Evolutionary conservation across 2,888 invertebrate species (phyloP).

Genomic region (Willowsia nigromaculata): DNA sequence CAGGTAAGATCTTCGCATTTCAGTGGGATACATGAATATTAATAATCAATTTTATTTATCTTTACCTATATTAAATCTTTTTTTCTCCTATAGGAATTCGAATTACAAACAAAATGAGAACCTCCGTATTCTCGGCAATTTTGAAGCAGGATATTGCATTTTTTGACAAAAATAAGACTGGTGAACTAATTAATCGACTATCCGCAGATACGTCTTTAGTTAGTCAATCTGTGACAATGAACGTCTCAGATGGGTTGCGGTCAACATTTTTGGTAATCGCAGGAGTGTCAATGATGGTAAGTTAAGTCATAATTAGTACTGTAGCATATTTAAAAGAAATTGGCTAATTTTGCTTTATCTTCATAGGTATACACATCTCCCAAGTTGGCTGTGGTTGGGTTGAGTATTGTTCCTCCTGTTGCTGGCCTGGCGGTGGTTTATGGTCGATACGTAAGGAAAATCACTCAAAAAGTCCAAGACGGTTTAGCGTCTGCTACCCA

Average conservation of each 20-base stretch:
- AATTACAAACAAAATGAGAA: conserved; percentile 90
- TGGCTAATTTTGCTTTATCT: conserved; percentile 24
- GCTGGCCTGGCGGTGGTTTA: conserved; percentile 90
- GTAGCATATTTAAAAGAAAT: not conserved
- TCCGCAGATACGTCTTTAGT: conserved; percentile 95
- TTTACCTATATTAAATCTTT: not conserved
- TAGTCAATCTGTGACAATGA: conserved; percentile 94
- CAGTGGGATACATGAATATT: not conserved
- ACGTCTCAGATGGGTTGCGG: conserved; percentile 95
- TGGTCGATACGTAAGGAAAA: conserved; percentile 90
- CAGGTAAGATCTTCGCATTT: conserved; percentile 86
- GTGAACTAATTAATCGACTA: conserved; percentile 94
- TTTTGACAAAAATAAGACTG: conserved; percentile 94
- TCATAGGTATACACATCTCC: conserved; percentile 95
- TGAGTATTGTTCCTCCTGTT: conserved; percentile 94
- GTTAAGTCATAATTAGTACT: conserved; percentile 8
- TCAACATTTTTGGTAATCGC: conserved; percentile 92
- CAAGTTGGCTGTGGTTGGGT: conserved; percentile 90
- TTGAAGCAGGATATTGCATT: conserved; percentile 93
- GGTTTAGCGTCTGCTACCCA: conserved; percentile 84
- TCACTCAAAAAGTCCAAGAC: conserved; percentile 90
- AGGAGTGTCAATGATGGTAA: conserved; percentile 96
- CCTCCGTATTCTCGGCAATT: conserved; percentile 89
- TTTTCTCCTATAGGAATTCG: conserved; percentile 85
- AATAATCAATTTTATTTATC: not conserved